These are phyloP conservation scores for Halocaridina rubra DNA, from an alignment of 2,888 invertebrate species.

Conservation along the genomic window DNA sequence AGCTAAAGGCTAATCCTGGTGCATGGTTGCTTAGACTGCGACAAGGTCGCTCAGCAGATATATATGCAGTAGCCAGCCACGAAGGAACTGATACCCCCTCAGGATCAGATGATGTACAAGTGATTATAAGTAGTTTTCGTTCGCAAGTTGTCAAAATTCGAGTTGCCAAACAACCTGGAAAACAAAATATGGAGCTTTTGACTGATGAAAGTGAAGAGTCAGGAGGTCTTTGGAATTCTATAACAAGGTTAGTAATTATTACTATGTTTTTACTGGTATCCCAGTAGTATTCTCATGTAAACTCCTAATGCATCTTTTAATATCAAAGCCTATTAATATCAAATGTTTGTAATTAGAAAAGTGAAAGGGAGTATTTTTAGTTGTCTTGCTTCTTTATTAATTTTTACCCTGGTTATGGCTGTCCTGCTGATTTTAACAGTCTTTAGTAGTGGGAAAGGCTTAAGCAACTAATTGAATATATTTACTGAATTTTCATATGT, in stretches of 20 bases:
- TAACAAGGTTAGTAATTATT: constrained; percentile 78
- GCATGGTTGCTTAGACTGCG: constrained; percentile 91
- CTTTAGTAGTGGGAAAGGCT: too few relatives aligned
- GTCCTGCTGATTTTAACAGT: too few relatives aligned
- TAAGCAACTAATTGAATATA: too few relatives aligned
- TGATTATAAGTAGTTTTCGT: constrained; percentile 84
- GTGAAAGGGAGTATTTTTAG: too few relatives aligned
- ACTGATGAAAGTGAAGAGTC: constrained; percentile 73
- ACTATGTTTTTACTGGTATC: too few relatives aligned
- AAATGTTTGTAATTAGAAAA: too few relatives aligned
- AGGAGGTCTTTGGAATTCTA: constrained; percentile 92
- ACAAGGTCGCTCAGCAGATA: constrained; percentile 93
- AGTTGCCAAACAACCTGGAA: constrained; percentile 91
- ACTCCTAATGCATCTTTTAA: too few relatives aligned
- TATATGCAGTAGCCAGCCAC: constrained; percentile 88
- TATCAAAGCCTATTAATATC: too few relatives aligned
- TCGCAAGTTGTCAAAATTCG: constrained; percentile 92
- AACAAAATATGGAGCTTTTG: constrained; percentile 85
- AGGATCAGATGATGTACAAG: constrained; percentile 76
- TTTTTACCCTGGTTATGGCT: too few relatives aligned
- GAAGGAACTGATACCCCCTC: constrained; percentile 78
- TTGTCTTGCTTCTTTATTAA: too few relatives aligned
- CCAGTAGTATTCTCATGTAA: too few relatives aligned
- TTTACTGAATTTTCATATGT: too few relatives aligned
- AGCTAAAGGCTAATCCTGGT: constrained; percentile 97